Evolutionary conservation across 2,113 vertebrate genomes (phyloP), one percentile per base, ranked within the genome.

Genomic region (Maccullochella peelii): DNA sequence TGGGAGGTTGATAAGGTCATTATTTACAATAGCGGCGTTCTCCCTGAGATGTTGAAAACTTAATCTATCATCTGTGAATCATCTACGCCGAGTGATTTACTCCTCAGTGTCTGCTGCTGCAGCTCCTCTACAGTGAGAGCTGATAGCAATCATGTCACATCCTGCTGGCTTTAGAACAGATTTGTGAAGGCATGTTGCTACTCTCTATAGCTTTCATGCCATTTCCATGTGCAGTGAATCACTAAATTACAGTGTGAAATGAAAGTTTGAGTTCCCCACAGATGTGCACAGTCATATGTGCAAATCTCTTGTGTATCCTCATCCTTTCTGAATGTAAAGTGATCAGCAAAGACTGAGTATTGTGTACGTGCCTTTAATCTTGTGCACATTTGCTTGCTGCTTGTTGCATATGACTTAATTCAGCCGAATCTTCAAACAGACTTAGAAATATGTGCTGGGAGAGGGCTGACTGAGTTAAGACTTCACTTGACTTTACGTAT

Each of bases 351-450:
- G 73, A 73, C 73, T 52, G 30, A 50, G 77, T 9, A 63, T 67
- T 58, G 73, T 54, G 70, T 73, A 42, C 68, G 67, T 21, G 36
- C 61, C 58, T 89, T 90, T 86, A 73, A 85, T 89, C 82, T 84
- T 58, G 76, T 33, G 82, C 72, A 62, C 72, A 74, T 78, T 61
- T 62, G 52, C 82, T 82, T 68, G 70, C 47, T 10, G 69, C 47
- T 61, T 73, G 40, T 74, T 86, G 44, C 58, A 61, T 80, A 90
- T 87, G 77, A 93, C 88, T 93, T 84, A 77, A 91, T 93, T 89
- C 65, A 79, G 76, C 54, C 12, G 54, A 50, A 82, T 84, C 84
- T 93, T 95, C 91, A 93, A 95, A 94, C 83, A 86, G 89, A 95
- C 88, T 93, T 9, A 0, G 44, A 58, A 72, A 90, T 85, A 77